phyloP scores from a whole-genome alignment of 2,113 vertebrate species.

The Scartelaos histophorus region DNA sequence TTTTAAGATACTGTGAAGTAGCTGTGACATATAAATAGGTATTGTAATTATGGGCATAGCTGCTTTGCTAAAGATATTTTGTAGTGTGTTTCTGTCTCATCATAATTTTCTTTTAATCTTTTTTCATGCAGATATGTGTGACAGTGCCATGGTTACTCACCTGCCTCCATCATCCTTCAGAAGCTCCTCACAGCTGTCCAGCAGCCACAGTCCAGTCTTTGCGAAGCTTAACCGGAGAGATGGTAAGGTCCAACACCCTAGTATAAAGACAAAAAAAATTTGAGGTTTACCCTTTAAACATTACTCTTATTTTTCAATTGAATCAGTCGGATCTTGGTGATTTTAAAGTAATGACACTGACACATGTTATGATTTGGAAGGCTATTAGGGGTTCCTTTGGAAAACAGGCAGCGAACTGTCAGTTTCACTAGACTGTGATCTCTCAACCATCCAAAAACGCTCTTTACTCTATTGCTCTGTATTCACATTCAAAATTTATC shows the following conservation, averaged over 20 bases:
- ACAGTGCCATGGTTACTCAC: constrained; percentile 81
- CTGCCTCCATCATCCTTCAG: constrained; percentile 84
- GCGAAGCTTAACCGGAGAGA: constrained; percentile 90
- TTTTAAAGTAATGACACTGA: constrained; percentile 1
- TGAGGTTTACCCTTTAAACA: not conserved
- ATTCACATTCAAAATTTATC: constrained; percentile 47
- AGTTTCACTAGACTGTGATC: not conserved
- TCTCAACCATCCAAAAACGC: not conserved
- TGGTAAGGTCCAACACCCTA: constrained; percentile 76
- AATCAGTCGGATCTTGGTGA: not conserved
- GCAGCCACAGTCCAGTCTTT: constrained; percentile 81
- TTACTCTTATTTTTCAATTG: not conserved
- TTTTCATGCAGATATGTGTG: constrained; percentile 83
- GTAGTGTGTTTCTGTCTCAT: not conserved
- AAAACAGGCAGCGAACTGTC: constrained; percentile 3
- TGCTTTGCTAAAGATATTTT: not conserved
- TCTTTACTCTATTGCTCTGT: not conserved
- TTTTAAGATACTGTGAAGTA: not conserved
- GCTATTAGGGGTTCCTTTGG: not conserved
- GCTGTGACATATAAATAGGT: not conserved
- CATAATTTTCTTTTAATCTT: constrained; percentile 9
- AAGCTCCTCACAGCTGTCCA: constrained; percentile 87
- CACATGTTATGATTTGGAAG: not conserved
- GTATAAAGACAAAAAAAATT: not conserved
- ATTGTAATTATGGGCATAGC: not conserved